These are phyloP conservation scores for Catocala nupta DNA, from an alignment of 2,888 invertebrate species.

Conservation along the genomic window DNA sequence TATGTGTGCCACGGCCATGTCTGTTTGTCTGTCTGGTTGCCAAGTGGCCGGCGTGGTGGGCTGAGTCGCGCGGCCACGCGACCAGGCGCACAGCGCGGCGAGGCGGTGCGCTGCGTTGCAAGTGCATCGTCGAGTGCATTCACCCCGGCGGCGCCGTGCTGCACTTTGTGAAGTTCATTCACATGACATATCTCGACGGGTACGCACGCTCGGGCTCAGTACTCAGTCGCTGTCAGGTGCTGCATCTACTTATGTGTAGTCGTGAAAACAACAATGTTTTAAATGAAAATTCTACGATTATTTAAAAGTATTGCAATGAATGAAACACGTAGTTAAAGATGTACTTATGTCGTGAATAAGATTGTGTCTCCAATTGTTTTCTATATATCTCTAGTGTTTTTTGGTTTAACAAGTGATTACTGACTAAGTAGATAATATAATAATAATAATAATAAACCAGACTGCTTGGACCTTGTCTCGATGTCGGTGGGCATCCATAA, in stretches of 20 bases:
- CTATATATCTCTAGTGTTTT: too few species aligned
- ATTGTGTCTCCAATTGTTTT: too few species aligned
- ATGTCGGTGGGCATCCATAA: too few species aligned
- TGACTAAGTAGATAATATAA: too few species aligned
- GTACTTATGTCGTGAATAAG: too few species aligned
- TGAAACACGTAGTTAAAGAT: too few species aligned
- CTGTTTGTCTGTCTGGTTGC: slow-evolving; percentile 75
- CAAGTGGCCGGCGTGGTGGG: slow-evolving; percentile 80
- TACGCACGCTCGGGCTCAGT: slow-evolving; percentile 5
- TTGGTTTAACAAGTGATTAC: too few species aligned
- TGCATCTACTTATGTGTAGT: neutral
- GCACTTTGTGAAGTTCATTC: slow-evolving; percentile 40
- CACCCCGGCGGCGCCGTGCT: slow-evolving; percentile 40
- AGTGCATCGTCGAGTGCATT: slow-evolving; percentile 58
- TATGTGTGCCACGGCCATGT: slow-evolving; percentile 62
- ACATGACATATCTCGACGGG: slow-evolving; percentile 10
- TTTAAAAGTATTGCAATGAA: neutral
- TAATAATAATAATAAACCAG: too few species aligned
- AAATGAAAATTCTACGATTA: neutral
- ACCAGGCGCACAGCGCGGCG: slow-evolving; percentile 75
- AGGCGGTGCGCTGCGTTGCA: slow-evolving; percentile 54
- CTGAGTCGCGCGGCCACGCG: slow-evolving; percentile 70
- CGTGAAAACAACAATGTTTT: neutral
- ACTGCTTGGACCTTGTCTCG: too few species aligned
- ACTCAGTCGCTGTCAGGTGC: slow-evolving; percentile 5